Conservation (phyloP, 64 coral and sea anemone genomes). For the Orbicella faveolata region DNA sequence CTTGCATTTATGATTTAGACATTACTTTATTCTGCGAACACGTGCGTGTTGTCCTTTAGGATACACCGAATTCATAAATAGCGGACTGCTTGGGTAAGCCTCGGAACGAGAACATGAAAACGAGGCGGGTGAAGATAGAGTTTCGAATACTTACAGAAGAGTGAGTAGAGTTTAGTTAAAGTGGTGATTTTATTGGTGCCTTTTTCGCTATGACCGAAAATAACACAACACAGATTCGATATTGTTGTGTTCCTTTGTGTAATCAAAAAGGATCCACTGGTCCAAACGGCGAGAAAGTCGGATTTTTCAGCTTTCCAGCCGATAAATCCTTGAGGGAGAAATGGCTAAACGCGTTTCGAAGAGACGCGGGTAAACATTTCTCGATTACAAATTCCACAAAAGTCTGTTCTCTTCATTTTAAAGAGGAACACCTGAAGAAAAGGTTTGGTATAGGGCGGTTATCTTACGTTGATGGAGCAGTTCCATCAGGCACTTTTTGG, state of each 20-base stretch:
- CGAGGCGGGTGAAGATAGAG: constrained; percentile 1
- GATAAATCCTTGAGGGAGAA: neutral
- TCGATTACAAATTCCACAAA: constrained; percentile 15
- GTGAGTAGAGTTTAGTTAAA: no score
- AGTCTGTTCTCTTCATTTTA: constrained; percentile 39
- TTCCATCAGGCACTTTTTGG: constrained; percentile 28
- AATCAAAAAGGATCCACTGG: constrained; percentile 16
- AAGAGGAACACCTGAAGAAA: constrained; percentile 13
- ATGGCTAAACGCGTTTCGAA: constrained; percentile 21
- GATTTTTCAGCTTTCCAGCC: constrained; percentile 23
- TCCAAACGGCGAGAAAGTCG: constrained; percentile 44
- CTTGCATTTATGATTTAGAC: no score
- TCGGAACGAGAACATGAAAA: neutral
- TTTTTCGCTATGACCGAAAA: neutral
- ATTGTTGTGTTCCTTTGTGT: constrained; percentile 28
- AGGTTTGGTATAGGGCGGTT: constrained; percentile 24
- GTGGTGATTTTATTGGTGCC: neutral
- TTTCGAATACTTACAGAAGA: no score
- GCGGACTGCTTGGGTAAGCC: neutral
- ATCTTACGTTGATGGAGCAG: constrained; percentile 25
- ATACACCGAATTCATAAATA: neutral
- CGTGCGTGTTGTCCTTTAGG: no score
- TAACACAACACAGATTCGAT: constrained; percentile 14
- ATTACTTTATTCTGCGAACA: no score
- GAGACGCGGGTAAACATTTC: constrained; percentile 28